Conservation (phyloP, 1,140 invertebrate genomes). For the Leptinotarsa undecemlineata region DNA sequence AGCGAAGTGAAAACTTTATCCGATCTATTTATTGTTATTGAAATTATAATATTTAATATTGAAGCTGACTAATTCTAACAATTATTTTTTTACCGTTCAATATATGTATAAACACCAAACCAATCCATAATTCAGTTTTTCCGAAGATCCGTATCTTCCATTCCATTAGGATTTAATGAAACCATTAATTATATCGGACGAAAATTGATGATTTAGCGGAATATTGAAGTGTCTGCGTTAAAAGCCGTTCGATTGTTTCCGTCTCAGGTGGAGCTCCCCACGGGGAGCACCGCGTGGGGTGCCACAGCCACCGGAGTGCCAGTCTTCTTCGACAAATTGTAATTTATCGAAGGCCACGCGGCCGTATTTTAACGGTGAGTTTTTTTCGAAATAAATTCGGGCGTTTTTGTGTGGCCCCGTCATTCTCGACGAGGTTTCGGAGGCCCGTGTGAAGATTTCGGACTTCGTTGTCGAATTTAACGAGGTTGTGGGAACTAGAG, state of each 20-base stretch:
- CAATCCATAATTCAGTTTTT: conserved; percentile 12
- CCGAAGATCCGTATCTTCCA: neutral
- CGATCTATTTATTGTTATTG: too few species aligned
- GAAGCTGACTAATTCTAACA: neutral
- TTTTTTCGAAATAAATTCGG: conserved; percentile 26
- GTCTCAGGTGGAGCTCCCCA: conserved; percentile 39
- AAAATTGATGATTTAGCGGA: conserved; percentile 44
- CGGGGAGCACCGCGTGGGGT: conserved; percentile 38
- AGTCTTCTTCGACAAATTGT: conserved; percentile 44
- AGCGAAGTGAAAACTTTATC: too few species aligned
- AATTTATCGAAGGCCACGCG: conserved; percentile 40
- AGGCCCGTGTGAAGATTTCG: conserved; percentile 4
- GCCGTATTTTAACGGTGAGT: conserved; percentile 10
- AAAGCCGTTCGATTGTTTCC: conserved; percentile 27
- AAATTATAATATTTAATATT: too few species aligned
- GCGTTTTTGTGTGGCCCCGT: conserved; percentile 29
- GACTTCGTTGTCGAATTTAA: neutral
- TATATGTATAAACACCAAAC: neutral
- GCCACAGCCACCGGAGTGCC: conserved; percentile 38
- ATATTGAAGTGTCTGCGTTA: conserved; percentile 43
- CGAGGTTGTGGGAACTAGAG: conserved; percentile 13
- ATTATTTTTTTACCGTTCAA: neutral
- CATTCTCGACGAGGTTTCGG: conserved; percentile 5
- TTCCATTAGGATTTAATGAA: conserved; percentile 1
- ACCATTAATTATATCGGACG: conserved; percentile 31